Evolutionary conservation across 2,888 invertebrate species (phyloP).

Genomic region (Pediacus dermestoides): DNA sequence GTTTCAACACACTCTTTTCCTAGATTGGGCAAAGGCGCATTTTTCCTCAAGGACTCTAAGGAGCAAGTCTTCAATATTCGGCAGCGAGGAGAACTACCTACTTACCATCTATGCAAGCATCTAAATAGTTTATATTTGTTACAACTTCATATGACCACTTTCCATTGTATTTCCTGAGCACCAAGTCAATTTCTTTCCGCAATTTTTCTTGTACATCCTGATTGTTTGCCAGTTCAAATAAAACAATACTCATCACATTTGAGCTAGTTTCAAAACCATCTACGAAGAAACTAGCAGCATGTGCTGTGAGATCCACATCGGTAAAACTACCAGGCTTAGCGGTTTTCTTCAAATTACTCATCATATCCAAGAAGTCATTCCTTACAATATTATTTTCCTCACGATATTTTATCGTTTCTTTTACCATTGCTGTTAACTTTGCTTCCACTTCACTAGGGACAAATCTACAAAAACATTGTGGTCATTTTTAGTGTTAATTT

Average conservation of each 20-base stretch:
- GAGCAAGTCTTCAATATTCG: constrained; percentile 5
- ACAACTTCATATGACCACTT: constrained; percentile 52
- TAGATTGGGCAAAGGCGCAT: constrained; percentile 23
- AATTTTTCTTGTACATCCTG: constrained; percentile 45
- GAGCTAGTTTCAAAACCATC: constrained; percentile 54
- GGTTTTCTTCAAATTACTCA: constrained; percentile 43
- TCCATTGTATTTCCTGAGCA: constrained; percentile 43
- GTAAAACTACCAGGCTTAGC: too few species aligned
- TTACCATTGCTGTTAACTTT: constrained; percentile 40
- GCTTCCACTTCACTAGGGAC: constrained; percentile 43
- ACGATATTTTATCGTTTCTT: constrained; percentile 43
- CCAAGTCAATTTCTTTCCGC: constrained; percentile 45
- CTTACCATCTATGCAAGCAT: constrained; percentile 50
- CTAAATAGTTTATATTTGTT: constrained; percentile 51
- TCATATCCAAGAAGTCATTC: constrained; percentile 49
- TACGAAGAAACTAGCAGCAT: constrained; percentile 55
- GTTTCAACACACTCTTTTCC: constrained; percentile 31
- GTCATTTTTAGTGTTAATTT: too few species aligned
- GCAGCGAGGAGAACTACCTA: not conserved
- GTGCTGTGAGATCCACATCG: constrained; percentile 52
- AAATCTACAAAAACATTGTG: constrained; percentile 23
- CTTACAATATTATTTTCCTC: constrained; percentile 42
- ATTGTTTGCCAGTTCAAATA: constrained; percentile 47
- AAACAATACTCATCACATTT: constrained; percentile 42
- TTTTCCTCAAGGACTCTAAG: constrained; percentile 23